phyloP scores from a whole-genome alignment of 2,888 invertebrate genomes.

The Notodromas monacha region DNA sequence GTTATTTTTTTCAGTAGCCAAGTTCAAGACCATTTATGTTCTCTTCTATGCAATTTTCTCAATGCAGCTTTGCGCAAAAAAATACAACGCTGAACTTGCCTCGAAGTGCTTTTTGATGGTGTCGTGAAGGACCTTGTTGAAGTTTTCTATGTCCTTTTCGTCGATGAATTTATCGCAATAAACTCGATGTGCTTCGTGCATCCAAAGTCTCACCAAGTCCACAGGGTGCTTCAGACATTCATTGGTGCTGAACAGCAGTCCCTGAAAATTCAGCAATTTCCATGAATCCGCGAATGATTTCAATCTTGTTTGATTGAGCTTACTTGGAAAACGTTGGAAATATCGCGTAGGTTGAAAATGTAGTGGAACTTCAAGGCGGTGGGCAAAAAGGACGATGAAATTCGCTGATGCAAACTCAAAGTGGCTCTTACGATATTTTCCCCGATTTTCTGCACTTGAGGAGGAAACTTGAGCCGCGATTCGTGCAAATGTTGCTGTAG shows the following conservation, averaged over 20 bases:
- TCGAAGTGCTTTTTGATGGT: slow-evolving; percentile 73
- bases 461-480: slow-evolving; percentile 41
- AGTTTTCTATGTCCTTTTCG: slow-evolving; percentile 63
- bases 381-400: slow-evolving; percentile 55
- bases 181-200: slow-evolving; percentile 71
- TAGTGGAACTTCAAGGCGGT: slow-evolving; percentile 91
- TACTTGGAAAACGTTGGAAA: slow-evolving; percentile 80
- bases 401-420: slow-evolving; percentile 50
- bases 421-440: slow-evolving; percentile 45
- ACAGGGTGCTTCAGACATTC: slow-evolving; percentile 46
- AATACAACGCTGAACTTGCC: too few relatives aligned
- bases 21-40: too few relatives aligned
- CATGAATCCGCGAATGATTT: too few relatives aligned
- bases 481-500: slow-evolving; percentile 51
- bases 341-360: slow-evolving; percentile 70
- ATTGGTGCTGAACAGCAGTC: slow-evolving; percentile 54
- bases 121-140: slow-evolving; percentile 56
- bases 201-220: slow-evolving; percentile 61
- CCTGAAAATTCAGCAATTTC: too few relatives aligned
- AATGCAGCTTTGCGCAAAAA: background rate
- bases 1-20: too few relatives aligned
- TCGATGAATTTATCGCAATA: slow-evolving; percentile 75
- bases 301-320: too few relatives aligned
- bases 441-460: slow-evolving; percentile 29
- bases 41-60: slow-evolving; percentile 1